Evolutionary conservation across 2,888 invertebrate species (phyloP), one percentile per base, ranked within the genome.

Genomic region (Leucophenga maculata): DNA sequence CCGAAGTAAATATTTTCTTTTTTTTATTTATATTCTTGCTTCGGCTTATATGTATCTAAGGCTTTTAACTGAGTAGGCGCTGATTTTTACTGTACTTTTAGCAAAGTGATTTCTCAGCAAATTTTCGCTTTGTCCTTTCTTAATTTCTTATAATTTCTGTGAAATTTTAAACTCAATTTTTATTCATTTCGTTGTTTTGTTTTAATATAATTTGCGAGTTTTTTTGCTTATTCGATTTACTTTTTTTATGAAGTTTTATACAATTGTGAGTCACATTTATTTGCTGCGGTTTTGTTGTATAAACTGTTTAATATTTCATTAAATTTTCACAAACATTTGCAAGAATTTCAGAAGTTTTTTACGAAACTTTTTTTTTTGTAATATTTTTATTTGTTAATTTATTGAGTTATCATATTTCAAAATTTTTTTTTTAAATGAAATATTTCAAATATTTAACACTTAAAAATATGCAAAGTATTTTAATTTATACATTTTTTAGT

Each of bases 121-220:
- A 39, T 57, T 3, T 65, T 60, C 13, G 31, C 52, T 22, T 57
- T 66, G 20, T 20, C 6, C 31, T 11, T 60, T 18, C 13, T 18
- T 50, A 52, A 52, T 31, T 59, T 31, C 18, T 59, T 59, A 26
- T 65, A 48, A 32, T 46, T 57, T 22, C n/a, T 50, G 20, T 59
- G 6, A 44, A 46, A 55, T 44, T 67, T 67, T 59, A 59, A 67
- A 55, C 59, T 67, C 22, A 68, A 68, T 64, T 68, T 68, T 68
- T 68, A 8, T 54, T 54, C 39, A n/a, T 39, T 55, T 16, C 32
- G 31, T 39, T 60, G 32, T 50, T 59, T 55, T 67, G 44, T 67
- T 55, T 54, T 64, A 62, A 62, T 62, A 18, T 62, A 13, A 62
- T 62, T 62, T 62, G 1, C 39, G 11, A 20, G 9, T 20, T 20